Evolutionary conservation across 2,113 vertebrate genomes (phyloP), one percentile per base, ranked within the genome.

Genomic region (Erinaceus europaeus): DNA sequence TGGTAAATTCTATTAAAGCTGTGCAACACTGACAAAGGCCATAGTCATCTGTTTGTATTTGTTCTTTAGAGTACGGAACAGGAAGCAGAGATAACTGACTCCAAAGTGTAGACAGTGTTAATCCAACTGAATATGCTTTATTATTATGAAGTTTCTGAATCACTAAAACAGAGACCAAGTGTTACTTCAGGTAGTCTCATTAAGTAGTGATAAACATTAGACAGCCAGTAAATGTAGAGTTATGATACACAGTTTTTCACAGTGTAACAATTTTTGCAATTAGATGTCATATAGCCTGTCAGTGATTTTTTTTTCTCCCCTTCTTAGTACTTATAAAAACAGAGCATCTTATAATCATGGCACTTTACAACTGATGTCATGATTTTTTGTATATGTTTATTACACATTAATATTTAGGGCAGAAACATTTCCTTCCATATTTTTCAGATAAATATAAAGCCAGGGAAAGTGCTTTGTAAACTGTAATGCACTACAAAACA

Each of bases 41-140:
- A 38, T 97, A 94, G 48, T 96, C 95, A 77, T 99, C 99, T 48
- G 97, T 97, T 85, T 95, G 94, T 84, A 98, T 98, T 95, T 98
- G 98, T 95, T 98, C 97, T 91, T 92, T 90, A n/a, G 97, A 98
- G 73, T 98, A 98, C 29, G 99, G 99, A 57, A 99, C 98, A 6
- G 99, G 99, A 89, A 99, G 97, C 67, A 96, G 92, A 78, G 97
- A 96, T 15, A 99, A 86, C 93, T 98, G 99, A 94, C 96, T 97
- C 95, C 98, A 98, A 67, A 99, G 95, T 62, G 98, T 97, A 5
- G 97, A 97, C 90, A 99, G 94, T 59, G 97, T 97, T 91, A 97
- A 95, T 52, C 98, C 98, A 95, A 99, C 92, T 1, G 97, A 96
- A 88, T 97, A 97, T 1, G 98, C 97, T 92, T 97, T 98, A 65